Evolutionary conservation across 2,888 invertebrate genomes (phyloP), one percentile per base, ranked within the genome.

Genomic region (Nipponacmea schrenckii): DNA sequence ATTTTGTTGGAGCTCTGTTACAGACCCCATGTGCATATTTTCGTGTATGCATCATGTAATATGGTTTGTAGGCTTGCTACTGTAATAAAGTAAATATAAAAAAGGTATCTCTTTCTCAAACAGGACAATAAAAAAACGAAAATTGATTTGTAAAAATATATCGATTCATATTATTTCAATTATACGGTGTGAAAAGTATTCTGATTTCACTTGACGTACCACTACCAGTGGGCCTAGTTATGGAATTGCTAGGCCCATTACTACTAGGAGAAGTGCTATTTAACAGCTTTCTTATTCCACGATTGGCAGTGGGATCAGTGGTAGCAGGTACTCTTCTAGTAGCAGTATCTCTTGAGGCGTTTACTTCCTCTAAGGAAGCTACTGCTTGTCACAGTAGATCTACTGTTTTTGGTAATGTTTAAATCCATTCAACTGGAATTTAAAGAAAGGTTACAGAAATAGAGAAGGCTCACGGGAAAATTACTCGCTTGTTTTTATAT

Each of bases 331-430:
- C 15, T 20, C 56, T 56, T 17, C 15, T 17, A 56, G 56, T 56
- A 20, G 12, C 56, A 20, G n/a, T n/a, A n/a, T n/a, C n/a, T n/a
- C 56, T 56, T 56, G 56, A 20, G n/a, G 56, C 20, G n/a, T 20
- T 56, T 20, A 17, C 56, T 56, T 20, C 56, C 20, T 56, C 56
- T 56, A 56, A 56, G 8, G 56, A 17, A 56, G 20, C n/a, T 56
- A 56, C 56, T 20, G 56, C 56, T 56, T 56, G 56, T 56, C 56
- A 17, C 20, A 56, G 56, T 20, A 56, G 56, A 17, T 56, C 56
- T 56, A 56, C 56, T 56, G 56, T 56, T 56, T 56, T 56, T 8
- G n/a, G 8, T n/a, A 56, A 56, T 56, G 56, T 56, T 56, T 56
- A 56, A 56, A 56, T 56, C 2, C 56, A 56, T 56, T 56, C 56